Percentiles rank a stretch among this genome's conserved stretches.
Evolutionary conservation across 2,888 invertebrate species (phyloP).

Genomic region (Polydesmus complanatus): DNA sequence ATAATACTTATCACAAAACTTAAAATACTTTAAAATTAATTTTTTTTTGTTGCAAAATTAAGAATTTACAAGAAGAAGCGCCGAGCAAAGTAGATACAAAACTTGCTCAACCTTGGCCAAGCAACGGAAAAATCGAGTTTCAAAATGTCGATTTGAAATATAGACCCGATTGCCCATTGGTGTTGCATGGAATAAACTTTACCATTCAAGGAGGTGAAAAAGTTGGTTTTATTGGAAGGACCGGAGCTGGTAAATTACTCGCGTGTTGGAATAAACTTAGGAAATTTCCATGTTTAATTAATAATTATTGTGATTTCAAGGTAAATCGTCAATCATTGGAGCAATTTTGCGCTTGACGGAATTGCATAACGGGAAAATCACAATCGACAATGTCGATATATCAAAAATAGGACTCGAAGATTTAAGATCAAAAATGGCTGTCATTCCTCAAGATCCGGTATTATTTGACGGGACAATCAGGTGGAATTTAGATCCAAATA

Average conservation of each 20-base stretch:
- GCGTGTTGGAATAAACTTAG: not conserved
- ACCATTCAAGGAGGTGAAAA: constrained; percentile 37
- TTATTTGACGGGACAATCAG: constrained; percentile 31
- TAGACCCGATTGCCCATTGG: constrained; percentile 30
- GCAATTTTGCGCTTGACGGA: constrained; percentile 47
- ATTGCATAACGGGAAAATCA: constrained; percentile 38
- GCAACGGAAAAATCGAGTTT: constrained; percentile 31
- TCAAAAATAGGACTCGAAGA: constrained; percentile 32
- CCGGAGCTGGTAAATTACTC: constrained; percentile 37
- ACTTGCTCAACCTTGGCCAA: constrained; percentile 32
- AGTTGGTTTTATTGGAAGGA: constrained; percentile 41
- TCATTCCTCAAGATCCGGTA: constrained; percentile 30
- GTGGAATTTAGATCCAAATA: constrained; percentile 38
- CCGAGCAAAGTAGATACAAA: constrained; percentile 25
- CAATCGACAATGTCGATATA: constrained; percentile 41
- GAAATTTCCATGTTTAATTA: no score
- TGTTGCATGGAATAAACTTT: constrained; percentile 36
- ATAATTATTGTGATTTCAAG: no score
- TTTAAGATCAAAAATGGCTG: constrained; percentile 25
- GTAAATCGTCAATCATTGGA: constrained; percentile 44
- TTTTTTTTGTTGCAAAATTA: not conserved
- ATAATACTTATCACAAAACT: not conserved
- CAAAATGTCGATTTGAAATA: constrained; percentile 33
- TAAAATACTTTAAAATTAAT: not conserved
- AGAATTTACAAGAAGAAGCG: constrained; percentile 28